Evolutionary conservation across 2,888 invertebrate genomes (phyloP).

Genomic region (Phasia obesa): DNA sequence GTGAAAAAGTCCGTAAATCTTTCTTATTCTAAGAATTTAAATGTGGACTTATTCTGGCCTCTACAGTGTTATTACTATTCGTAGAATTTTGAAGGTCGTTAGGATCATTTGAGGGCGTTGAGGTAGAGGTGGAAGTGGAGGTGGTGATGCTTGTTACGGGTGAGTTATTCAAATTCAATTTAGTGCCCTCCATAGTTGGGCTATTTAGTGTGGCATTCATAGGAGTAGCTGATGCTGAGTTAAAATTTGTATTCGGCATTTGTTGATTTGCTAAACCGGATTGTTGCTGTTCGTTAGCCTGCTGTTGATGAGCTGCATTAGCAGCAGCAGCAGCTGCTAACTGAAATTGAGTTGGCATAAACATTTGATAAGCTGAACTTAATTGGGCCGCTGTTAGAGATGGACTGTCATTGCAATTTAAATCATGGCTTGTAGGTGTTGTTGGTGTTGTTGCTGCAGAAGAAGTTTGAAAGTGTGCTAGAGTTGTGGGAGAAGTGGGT

Average conservation of each 20-base stretch:
- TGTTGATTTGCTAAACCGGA: slow-evolving; percentile 11
- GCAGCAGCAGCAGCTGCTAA: slow-evolving; percentile 78
- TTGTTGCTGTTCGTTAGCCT: slow-evolving; percentile 48
- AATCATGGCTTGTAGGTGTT: slow-evolving; percentile 14
- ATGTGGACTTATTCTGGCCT: slow-evolving; percentile 38
- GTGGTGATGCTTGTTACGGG: slow-evolving; percentile 33
- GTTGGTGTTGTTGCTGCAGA: background rate
- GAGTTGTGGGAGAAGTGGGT: slow-evolving; percentile 71
- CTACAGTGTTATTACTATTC: slow-evolving; percentile 22
- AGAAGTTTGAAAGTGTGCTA: slow-evolving; percentile 54
- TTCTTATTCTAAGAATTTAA: background rate
- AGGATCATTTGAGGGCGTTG: slow-evolving; percentile 19
- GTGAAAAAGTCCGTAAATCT: background rate
- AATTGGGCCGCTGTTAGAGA: slow-evolving; percentile 72
- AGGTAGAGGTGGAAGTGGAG: background rate
- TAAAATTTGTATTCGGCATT: slow-evolving; percentile 45
- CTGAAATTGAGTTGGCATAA: slow-evolving; percentile 81
- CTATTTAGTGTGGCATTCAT: slow-evolving; percentile 73
- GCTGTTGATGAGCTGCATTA: slow-evolving; percentile 72
- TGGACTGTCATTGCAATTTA: slow-evolving; percentile 46
- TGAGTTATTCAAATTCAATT: slow-evolving; percentile 56
- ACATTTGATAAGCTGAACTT: slow-evolving; percentile 78
- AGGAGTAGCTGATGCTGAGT: slow-evolving; percentile 26
- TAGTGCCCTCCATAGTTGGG: slow-evolving; percentile 55
- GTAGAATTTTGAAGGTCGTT: slow-evolving; percentile 33